These are phyloP conservation scores for Paraescarpia echinospica DNA, from an alignment of 1,140 invertebrate species.

Conservation along the genomic window DNA sequence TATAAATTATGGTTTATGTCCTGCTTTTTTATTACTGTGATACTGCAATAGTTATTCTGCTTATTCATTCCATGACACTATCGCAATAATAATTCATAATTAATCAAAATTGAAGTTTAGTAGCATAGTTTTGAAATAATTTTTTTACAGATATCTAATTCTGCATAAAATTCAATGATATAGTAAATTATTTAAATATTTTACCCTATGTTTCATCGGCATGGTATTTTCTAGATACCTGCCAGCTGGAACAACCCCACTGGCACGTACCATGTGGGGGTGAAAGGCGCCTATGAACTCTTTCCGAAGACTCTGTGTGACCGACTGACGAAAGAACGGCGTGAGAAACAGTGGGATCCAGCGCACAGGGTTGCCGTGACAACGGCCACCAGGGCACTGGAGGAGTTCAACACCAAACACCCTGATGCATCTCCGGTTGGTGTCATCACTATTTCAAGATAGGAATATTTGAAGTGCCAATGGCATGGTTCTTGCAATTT, in stretches of 20 bases:
- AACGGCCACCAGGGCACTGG: constrained; percentile 72
- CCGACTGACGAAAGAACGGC: constrained; percentile 77
- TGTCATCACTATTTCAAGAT: background rate
- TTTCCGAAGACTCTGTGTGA: constrained; percentile 80
- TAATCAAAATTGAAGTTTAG: background rate
- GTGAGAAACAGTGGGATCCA: constrained; percentile 84
- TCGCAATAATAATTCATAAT: no score
- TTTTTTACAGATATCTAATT: no score
- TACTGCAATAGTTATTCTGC: no score
- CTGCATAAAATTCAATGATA: no score
- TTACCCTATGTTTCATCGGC: constrained; percentile 26
- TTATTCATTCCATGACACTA: no score
- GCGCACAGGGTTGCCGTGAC: constrained; percentile 77
- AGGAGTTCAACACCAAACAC: constrained; percentile 61
- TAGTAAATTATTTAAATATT: background rate
- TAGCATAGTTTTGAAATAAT: background rate
- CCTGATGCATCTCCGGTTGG: constrained; percentile 56
- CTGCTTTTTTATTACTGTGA: no score
- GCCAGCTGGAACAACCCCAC: constrained; percentile 79
- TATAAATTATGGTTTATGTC: no score
- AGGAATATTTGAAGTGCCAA: background rate
- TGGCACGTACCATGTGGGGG: constrained; percentile 77
- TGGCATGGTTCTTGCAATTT: background rate
- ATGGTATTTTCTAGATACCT: constrained; percentile 70
- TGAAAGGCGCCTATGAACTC: constrained; percentile 83